A percentile compares a stretch with the other conserved stretches of the same genome.
Evolutionary conservation across 2,113 vertebrate genomes (phyloP).

Genomic region (Oncorhynchus masou): DNA sequence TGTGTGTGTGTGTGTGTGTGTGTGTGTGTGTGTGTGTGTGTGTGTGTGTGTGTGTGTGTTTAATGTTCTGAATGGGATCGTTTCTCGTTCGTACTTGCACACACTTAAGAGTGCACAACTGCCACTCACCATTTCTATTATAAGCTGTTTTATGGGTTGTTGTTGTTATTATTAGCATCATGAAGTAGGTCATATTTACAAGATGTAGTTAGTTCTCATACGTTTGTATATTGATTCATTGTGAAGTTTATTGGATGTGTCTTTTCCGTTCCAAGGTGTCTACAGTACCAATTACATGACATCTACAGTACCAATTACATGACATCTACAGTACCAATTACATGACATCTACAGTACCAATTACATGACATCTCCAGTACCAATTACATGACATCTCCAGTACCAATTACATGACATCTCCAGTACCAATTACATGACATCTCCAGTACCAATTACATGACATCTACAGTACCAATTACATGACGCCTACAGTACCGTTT

Average conservation of each 20-base stretch:
- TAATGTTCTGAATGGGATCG: constrained; percentile 77
- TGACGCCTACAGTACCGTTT: constrained; percentile 57
- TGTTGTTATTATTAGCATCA: constrained; percentile 71
- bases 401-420: constrained; percentile 51
- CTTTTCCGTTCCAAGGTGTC: constrained; percentile 63
- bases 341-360: constrained; percentile 57
- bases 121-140: constrained; percentile 92
- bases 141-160: constrained; percentile 94
- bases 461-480: constrained; percentile 50
- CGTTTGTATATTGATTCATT: constrained; percentile 94
- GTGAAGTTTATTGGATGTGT: constrained; percentile 87
- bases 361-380: constrained; percentile 57
- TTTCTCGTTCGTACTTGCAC: constrained; percentile 86
- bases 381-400: constrained; percentile 53
- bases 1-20: too few relatives aligned
- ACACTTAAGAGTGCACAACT: constrained; percentile 89
- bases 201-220: constrained; percentile 96
- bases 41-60: constrained; percentile 70
- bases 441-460: constrained; percentile 49
- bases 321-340: constrained; percentile 56
- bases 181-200: constrained; percentile 97
- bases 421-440: constrained; percentile 49
- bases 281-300: constrained; percentile 50
- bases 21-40: constrained; percentile 67
- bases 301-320: constrained; percentile 49